Conservation (phyloP, 37 sponge, comb jelly and placozoan species). For the Amphimedon queenslandica region DNA sequence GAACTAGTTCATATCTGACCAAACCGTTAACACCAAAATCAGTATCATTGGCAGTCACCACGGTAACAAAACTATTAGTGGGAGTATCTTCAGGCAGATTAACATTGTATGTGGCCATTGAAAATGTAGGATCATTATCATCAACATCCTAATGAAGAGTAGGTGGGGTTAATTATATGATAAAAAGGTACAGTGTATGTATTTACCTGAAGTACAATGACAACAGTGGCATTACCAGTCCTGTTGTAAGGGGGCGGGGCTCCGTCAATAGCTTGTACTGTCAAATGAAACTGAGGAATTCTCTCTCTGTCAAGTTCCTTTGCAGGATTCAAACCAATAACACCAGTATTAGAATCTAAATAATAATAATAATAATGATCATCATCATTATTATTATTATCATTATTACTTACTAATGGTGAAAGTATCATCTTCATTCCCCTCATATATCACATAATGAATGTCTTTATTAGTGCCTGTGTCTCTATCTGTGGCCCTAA, state of each 20-base stretch:
- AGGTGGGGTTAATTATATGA: not conserved
- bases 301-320: slow-evolving; percentile 19
- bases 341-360: slow-evolving; percentile 16
- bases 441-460: slow-evolving; percentile 13
- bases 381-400: not conserved
- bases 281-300: slow-evolving; percentile 5
- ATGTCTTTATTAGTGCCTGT: slow-evolving; percentile 8
- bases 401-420: slow-evolving; percentile 27
- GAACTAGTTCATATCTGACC: slow-evolving; percentile 10
- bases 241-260: not conserved
- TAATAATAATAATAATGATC: not conserved
- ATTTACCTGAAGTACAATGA: slow-evolving; percentile 30
- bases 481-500: slow-evolving; percentile 32
- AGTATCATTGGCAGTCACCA: slow-evolving; percentile 13
- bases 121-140: slow-evolving; percentile 28
- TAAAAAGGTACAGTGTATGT: no score
- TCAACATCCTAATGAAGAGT: slow-evolving; percentile 28
- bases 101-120: slow-evolving; percentile 7
- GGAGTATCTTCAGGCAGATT: slow-evolving; percentile 22
- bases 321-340: slow-evolving; percentile 14
- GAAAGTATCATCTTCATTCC: slow-evolving; percentile 18
- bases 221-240: not conserved
- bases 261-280: slow-evolving; percentile 10
- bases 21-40: slow-evolving; percentile 17
- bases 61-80: not conserved